Conservation (phyloP, 2,113 vertebrate genomes). For the Naja naja region DNA sequence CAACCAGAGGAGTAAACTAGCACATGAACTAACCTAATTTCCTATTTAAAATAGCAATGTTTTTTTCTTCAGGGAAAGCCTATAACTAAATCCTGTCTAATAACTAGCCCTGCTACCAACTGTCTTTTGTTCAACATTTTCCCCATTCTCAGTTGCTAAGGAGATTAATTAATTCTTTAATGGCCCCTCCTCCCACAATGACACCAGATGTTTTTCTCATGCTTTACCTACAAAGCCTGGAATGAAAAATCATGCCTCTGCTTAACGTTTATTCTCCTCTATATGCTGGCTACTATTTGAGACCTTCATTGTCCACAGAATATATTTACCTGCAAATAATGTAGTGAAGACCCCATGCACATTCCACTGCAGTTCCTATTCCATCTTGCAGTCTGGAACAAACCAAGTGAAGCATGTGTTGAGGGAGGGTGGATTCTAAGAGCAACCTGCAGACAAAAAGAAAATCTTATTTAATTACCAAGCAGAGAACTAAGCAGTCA, state of each 20-base stretch:
- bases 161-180: neutral
- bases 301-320: neutral
- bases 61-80: neutral
- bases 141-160: neutral
- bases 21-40: neutral
- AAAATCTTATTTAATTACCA: neutral
- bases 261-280: neutral
- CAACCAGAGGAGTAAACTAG: neutral
- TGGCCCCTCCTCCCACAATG: neutral
- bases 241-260: neutral
- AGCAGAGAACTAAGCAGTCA: neutral
- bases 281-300: neutral
- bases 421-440: constrained; percentile 76
- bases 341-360: constrained; percentile 95
- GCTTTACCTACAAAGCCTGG: neutral
- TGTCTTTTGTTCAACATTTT: neutral
- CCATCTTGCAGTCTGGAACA: constrained; percentile 74
- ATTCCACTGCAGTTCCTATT: constrained; percentile 82
- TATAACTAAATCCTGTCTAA: neutral
- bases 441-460: constrained; percentile 71
- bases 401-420: constrained; percentile 76
- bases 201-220: neutral
- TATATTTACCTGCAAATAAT: constrained; percentile 80
- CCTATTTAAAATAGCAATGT: neutral
- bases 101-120: neutral